Percentiles rank a stretch among this genome's conserved stretches.
Conservation (phyloP, 2,113 vertebrate species). For the Reinhardtius hippoglossoides region DNA sequence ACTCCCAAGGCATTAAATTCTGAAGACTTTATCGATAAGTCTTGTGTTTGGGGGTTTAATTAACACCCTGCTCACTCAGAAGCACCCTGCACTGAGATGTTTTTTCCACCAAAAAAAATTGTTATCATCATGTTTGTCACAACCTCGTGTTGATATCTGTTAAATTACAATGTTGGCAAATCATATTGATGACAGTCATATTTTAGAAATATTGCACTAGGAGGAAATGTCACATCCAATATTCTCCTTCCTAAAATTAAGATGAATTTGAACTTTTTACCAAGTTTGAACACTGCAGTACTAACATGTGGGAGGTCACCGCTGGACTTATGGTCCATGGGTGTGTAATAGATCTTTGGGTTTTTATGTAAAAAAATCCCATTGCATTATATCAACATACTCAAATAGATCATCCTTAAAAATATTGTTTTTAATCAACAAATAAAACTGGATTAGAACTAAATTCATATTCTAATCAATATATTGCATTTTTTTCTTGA, state of each 20-base stretch:
- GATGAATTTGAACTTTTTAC: constrained; percentile 5
- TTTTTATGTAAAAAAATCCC: neutral
- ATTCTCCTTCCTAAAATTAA: neutral
- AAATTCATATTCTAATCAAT: too few species aligned
- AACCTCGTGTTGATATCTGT: constrained; percentile 44
- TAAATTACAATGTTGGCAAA: constrained; percentile 40
- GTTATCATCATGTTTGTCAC: constrained; percentile 55
- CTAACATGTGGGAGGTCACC: neutral
- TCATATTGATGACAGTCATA: constrained; percentile 54
- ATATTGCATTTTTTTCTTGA: too few species aligned
- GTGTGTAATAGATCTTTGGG: neutral
- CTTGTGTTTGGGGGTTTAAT: constrained; percentile 73
- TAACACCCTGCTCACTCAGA: constrained; percentile 68
- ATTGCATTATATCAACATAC: neutral
- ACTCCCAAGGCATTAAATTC: constrained; percentile 70
- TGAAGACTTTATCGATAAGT: constrained; percentile 74
- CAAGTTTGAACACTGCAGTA: neutral
- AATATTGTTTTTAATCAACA: neutral
- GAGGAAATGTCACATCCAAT: constrained; percentile 20
- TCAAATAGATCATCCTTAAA: neutral
- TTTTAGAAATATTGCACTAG: constrained; percentile 38
- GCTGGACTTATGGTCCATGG: neutral
- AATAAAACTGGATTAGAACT: neutral
- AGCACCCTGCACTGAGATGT: constrained; percentile 30
- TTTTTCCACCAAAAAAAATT: constrained; percentile 21